Evolutionary conservation across 2,888 invertebrate genomes (phyloP), one percentile per base, ranked within the genome.

Genomic region (Corbicula japonica): DNA sequence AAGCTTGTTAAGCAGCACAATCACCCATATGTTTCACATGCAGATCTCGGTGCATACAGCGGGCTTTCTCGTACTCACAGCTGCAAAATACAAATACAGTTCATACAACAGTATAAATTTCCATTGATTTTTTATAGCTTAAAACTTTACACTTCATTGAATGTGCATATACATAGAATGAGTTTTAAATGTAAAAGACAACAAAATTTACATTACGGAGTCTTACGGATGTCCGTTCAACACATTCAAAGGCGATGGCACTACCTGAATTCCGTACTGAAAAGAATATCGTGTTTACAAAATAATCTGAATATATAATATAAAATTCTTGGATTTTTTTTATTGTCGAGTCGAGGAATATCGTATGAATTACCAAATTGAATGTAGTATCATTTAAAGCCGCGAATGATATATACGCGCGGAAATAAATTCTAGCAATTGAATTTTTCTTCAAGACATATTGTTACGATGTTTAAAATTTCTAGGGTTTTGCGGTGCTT

Each of bases 11-110:
- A n/a, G n/a, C 48, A 35, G 32, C 35, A 30, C 82, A 82, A 8
- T 52, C 54, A 2, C 78, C 73, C 23, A 63, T 69, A 6, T 35
- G 38, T 3, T 26, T 48, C 6, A 85, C 48, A 32, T 71, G 66
- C 8, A 85, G 56, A 41, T 83, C 75, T 4, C 83, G 58, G 46
- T 83, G 80, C 6, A 79, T 80, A 50, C 85, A 85, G 48, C 75
- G 76, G 1, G 68, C 62, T 60, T 85, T 84, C 61, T 79, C 74
- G 54, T 76, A 84, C 41, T 84, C 84, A 34, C 84, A 84, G 26
- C 84, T 84, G 69, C 23, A 76, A 76, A 15, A 28, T 44, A 32
- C 32, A 10, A n/a, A 12, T 44, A 56, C 32, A 34, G 28, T 26
- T 15, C 10, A 8, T 15, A 8, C n/a, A 50, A 8, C n/a, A 41